phyloP scores from a whole-genome alignment of 2,888 invertebrate species.

The Epiblema foenella region DNA sequence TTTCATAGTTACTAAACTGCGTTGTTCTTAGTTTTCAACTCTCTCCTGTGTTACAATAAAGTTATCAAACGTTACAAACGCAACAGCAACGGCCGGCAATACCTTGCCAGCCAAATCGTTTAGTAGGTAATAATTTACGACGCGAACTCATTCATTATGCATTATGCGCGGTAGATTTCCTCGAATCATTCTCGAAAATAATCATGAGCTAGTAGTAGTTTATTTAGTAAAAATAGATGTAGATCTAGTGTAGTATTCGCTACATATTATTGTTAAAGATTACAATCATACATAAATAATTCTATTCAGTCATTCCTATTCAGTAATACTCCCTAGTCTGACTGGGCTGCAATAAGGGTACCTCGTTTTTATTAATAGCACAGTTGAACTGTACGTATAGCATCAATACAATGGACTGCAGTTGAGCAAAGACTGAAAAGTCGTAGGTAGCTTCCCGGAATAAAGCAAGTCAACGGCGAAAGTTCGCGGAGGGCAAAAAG shows the following conservation, averaged over 20 bases:
- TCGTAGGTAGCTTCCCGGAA: neutral
- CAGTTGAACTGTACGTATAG: neutral
- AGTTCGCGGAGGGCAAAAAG: slow-evolving; percentile 48
- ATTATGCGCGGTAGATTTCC: slow-evolving; percentile 56
- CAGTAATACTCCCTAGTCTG: neutral
- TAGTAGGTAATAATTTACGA: slow-evolving; percentile 57
- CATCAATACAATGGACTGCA: neutral
- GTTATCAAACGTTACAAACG: slow-evolving; percentile 47
- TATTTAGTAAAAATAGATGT: neutral
- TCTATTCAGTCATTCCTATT: too few species aligned
- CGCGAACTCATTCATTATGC: slow-evolving; percentile 53
- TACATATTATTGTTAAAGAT: neutral
- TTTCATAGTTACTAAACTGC: slow-evolving; percentile 51
- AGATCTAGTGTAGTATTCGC: neutral
- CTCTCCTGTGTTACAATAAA: slow-evolving; percentile 44
- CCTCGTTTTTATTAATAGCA: too few species aligned
- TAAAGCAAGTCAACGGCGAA: slow-evolving; percentile 13
- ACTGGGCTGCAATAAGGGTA: too few species aligned
- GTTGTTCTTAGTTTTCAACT: slow-evolving; percentile 52
- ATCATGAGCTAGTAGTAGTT: slow-evolving; percentile 6
- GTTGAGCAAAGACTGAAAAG: neutral
- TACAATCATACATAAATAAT: neutral
- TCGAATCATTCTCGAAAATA: slow-evolving; percentile 56
- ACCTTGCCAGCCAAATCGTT: slow-evolving; percentile 40
- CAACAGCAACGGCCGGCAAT: slow-evolving; percentile 45